Evolutionary conservation across 2,797 vertebrate species (phyloP), one percentile per base, ranked within the genome.

Genomic region (Ciconia nigra): DNA sequence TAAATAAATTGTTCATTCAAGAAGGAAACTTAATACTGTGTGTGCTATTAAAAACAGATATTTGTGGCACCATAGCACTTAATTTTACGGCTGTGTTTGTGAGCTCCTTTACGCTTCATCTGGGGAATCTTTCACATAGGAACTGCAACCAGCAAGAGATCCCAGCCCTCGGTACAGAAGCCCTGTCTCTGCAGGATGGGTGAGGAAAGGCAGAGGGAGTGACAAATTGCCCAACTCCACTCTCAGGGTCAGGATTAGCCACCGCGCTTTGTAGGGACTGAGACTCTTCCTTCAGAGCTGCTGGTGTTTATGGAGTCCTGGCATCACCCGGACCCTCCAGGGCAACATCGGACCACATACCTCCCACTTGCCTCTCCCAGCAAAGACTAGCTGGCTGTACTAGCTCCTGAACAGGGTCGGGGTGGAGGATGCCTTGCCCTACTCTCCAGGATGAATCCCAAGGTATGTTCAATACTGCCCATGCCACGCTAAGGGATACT

Each of bases 31-130:
- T 69, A 83, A 89, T 85, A 86, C 16, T 58, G 46, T 46, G 33
- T 66, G 25, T 3, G 3, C 25, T 83, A 47, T 76, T 88, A 86
- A 92, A 92, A 95, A 6, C 33, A 95, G 42, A 62, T 76, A 85
- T 83, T 93, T 78, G 87, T 46, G 57, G 70, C 49, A 61, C 33
- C 0, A 0, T 12, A 17, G 52, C 57, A 69, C 35, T 89, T 81
- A 78, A 74, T 94, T 93, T 95, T 96, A 72, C 67, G 86, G 46
- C 52, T 85, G 57, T 74, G 59, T 89, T 94, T 97, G 83, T 65
- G 46, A 80, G 28, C 14, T 78, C 24, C 79, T 78, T 91, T 95
- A 69, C 2, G 6, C 15, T 91, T 91, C 49, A 10, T 61, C 35
- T 89, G 72, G 57, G 71, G 69, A 85, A 89, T 89, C 84, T 83